Percentiles rank a stretch among this genome's conserved stretches.
Evolutionary conservation across 2,888 invertebrate genomes (phyloP).

Genomic region (Koerneria pararmatus): DNA sequence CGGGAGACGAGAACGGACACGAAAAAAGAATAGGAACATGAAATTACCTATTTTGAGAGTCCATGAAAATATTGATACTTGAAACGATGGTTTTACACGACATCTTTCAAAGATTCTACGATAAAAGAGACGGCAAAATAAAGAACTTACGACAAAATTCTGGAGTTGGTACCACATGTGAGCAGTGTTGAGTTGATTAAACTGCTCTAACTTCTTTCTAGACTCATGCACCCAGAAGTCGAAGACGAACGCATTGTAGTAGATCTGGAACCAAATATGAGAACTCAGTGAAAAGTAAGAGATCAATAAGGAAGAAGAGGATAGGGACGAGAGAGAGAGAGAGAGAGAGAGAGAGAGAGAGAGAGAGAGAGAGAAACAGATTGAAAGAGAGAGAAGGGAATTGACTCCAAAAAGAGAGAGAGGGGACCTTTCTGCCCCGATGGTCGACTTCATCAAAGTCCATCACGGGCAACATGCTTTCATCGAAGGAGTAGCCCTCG

Average conservation of each 20-base stretch:
- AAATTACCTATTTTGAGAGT: background rate
- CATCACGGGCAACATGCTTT: constrained; percentile 41
- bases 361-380: background rate
- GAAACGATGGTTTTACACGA: background rate
- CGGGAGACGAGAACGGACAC: no score
- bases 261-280: constrained; percentile 33
- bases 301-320: background rate
- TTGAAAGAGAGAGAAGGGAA: background rate
- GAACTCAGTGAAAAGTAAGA: background rate
- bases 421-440: constrained; percentile 39
- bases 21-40: no score
- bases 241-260: constrained; percentile 51
- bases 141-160: constrained; percentile 45
- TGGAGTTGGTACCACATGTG: constrained; percentile 49
- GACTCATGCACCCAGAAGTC: constrained; percentile 54
- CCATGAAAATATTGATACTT: background rate
- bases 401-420: background rate
- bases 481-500: constrained; percentile 40
- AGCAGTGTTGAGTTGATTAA: constrained; percentile 41
- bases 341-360: background rate
- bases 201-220: constrained; percentile 30
- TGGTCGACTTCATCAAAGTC: constrained; percentile 42
- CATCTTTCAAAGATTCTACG: background rate
- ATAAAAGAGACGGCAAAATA: background rate
- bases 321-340: background rate